These are phyloP conservation scores for Lasioglossum vierecki DNA, from an alignment of 2,888 invertebrate genomes.

Conservation along the genomic window DNA sequence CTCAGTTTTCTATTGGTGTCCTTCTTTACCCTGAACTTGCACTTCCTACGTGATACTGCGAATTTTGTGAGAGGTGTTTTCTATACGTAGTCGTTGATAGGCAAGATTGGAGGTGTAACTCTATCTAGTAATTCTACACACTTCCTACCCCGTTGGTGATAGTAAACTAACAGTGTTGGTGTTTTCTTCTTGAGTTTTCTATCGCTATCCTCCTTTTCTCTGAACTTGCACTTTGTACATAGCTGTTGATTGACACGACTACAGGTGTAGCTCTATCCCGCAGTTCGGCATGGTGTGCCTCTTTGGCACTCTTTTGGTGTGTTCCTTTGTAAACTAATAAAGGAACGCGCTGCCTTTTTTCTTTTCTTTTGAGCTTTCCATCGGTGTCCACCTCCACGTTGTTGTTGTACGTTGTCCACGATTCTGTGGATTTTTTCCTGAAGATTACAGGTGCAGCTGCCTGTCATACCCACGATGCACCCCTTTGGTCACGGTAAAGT, in stretches of 20 bases:
- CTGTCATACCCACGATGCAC: neutral
- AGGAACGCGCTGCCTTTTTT: neutral
- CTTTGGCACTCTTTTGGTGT: too few species aligned
- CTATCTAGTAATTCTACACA: neutral
- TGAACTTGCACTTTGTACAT: neutral
- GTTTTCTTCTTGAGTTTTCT: neutral
- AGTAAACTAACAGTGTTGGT: neutral
- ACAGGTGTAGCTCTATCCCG: neutral
- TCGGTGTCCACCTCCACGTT: neutral
- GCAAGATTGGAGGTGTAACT: neutral
- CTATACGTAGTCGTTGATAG: neutral
- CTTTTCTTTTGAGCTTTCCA: neutral
- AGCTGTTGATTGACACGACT: neutral
- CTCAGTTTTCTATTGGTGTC: slow-evolving; percentile 36
- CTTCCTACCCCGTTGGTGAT: neutral
- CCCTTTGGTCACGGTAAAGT: neutral
- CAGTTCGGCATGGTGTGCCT: neutral
- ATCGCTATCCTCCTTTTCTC: neutral
- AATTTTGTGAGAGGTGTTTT: neutral
- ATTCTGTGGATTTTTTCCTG: neutral
- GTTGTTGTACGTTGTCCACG: neutral
- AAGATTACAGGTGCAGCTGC: neutral
- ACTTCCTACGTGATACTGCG: neutral
- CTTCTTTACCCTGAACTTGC: slow-evolving; percentile 3
- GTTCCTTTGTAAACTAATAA: too few species aligned